Base-by-base conservation (phyloP, 1,140 invertebrate species). In the Aphidius ervi region DNA sequence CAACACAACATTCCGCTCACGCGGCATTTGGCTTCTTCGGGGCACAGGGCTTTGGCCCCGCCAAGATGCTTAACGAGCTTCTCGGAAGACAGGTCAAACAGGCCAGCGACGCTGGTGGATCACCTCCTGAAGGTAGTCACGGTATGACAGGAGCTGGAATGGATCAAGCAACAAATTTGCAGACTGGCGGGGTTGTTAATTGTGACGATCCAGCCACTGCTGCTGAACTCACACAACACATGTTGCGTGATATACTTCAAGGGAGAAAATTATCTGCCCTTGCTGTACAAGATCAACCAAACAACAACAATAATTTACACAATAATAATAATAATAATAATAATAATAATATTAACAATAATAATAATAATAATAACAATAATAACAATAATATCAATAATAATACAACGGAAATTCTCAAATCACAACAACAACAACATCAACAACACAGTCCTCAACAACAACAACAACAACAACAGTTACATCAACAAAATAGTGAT, bases 11-110 rank as follows among this genome's bases (percentile, higher is more conserved):
- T 72, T 76, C 76, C 67, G 76, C 72, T 61, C 77, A 78, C 75
- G 76, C 77, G 73, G 74, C 77, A 59, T 88, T 90, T 82, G 88
- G 88, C 75, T 85, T 90, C 63, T 89, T 90, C 74, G 87, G 86
- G 71, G 70, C 73, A 50, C 68, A 70, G 76, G 85, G 86, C 76
- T 90, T 89, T 84, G 87, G 86, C 74, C 88, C 89, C 77, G 86
- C 88, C 68, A 90, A 91, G 75, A 91, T 91, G 89, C 84, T 92
- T 65, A 91, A 91, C 85, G 89, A 91, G 80, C 82, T 91, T 64
- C 83, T 90, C 65, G 89, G 89, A 62, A 84, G 90, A 66, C 86
- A 89, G 70, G 87, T 87, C 72, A 88, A 87, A 73, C 85, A 87
- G 77, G 87, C 83, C 63, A 83, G 83, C 67, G 85, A 86, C 78